Conservation (phyloP, 2,888 invertebrate species). For the Plemyria rubiginata region DNA sequence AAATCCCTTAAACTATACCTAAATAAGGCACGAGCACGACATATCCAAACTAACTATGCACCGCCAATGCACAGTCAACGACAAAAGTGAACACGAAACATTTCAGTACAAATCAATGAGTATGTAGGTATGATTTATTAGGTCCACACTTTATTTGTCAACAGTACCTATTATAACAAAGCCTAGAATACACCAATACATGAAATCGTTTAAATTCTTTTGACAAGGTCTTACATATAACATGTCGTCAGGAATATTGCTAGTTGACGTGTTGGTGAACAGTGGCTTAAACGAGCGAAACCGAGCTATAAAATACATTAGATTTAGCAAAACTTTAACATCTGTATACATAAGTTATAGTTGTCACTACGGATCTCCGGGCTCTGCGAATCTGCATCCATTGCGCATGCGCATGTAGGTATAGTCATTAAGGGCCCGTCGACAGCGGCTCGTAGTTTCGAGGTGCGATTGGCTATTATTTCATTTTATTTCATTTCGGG, state of each 20-base stretch:
- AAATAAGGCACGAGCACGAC: slow-evolving; percentile 83
- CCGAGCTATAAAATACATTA: slow-evolving; percentile 29
- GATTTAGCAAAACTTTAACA: slow-evolving; percentile 47
- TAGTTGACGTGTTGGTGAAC: slow-evolving; percentile 5
- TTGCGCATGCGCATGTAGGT: neutral
- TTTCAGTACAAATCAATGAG: slow-evolving; percentile 30
- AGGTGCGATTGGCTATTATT: no score
- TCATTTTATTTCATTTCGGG: no score
- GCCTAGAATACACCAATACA: slow-evolving; percentile 1
- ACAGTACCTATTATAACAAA: slow-evolving; percentile 31
- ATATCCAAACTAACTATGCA: slow-evolving; percentile 65
- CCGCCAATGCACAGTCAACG: slow-evolving; percentile 30
- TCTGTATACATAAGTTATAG: slow-evolving; percentile 48
- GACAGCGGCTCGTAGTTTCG: no score
- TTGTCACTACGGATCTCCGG: neutral
- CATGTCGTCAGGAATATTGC: neutral
- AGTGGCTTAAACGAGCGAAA: slow-evolving; percentile 17
- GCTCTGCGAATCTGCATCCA: neutral
- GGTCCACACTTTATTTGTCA: slow-evolving; percentile 23
- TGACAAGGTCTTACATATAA: neutral
- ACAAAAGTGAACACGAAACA: slow-evolving; percentile 30
- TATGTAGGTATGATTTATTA: slow-evolving; percentile 23
- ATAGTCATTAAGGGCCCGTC: no score
- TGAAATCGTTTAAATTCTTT: neutral
- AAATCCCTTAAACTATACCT: slow-evolving; percentile 79